Conservation (phyloP, 2,797 vertebrate species). For the Arnoldichthys spilopterus region DNA sequence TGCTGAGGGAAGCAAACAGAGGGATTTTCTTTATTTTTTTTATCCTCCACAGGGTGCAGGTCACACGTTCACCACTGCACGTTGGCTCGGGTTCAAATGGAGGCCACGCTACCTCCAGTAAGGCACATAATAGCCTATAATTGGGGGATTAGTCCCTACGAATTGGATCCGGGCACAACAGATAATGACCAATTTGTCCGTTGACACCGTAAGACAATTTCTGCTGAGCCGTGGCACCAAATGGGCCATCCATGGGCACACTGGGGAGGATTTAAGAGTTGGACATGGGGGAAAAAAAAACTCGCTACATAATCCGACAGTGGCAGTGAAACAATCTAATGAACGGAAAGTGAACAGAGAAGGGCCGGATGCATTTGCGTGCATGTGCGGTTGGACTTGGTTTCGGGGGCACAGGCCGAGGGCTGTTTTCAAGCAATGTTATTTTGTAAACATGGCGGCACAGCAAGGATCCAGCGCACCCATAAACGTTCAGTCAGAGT, state of each 20-base stretch:
- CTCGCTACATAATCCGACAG: slow-evolving; percentile 37
- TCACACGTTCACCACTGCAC: slow-evolving; percentile 62
- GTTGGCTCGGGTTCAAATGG: slow-evolving; percentile 65
- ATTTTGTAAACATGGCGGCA: slow-evolving; percentile 74
- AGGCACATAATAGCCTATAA: slow-evolving; percentile 67
- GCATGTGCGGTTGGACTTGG: not conserved
- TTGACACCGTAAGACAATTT: slow-evolving; percentile 68
- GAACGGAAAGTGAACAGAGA: not conserved
- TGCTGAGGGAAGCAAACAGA: slow-evolving; percentile 55
- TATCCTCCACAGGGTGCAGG: slow-evolving; percentile 49
- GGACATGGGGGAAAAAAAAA: slow-evolving; percentile 49
- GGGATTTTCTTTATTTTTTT: slow-evolving; percentile 53
- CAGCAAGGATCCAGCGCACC: slow-evolving; percentile 65
- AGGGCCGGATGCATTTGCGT: not conserved
- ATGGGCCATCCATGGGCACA: slow-evolving; percentile 43
- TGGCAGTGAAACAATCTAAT: slow-evolving; percentile 18
- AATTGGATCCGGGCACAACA: slow-evolving; percentile 65
- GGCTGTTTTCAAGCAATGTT: slow-evolving; percentile 48
- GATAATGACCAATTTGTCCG: slow-evolving; percentile 72
- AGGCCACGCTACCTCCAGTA: slow-evolving; percentile 62
- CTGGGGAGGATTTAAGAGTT: slow-evolving; percentile 44
- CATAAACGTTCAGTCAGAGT: slow-evolving; percentile 73
- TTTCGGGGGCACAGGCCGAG: slow-evolving; percentile 30
- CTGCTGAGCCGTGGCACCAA: slow-evolving; percentile 60
- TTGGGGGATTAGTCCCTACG: slow-evolving; percentile 68